phyloP scores from a whole-genome alignment of 2,888 invertebrate species.

The Sphaerophoria rueppellii region DNA sequence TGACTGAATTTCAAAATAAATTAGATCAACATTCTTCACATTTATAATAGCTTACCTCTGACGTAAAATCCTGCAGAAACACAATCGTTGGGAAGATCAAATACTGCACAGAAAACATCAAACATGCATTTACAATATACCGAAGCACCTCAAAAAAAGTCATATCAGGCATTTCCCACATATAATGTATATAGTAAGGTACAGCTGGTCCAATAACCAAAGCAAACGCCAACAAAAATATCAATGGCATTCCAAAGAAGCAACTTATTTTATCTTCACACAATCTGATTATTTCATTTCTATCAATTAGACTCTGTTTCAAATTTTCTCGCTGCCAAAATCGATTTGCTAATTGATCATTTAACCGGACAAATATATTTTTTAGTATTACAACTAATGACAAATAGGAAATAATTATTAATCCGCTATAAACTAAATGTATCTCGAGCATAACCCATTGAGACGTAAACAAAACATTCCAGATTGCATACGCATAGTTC shows the following conservation, averaged over 20 bases:
- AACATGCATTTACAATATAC: background rate
- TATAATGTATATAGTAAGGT: background rate
- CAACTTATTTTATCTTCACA: slow-evolving; percentile 27
- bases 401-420: background rate
- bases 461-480: background rate
- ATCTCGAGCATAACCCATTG: background rate
- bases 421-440: background rate
- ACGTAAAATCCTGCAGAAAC: background rate
- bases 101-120: background rate
- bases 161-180: background rate
- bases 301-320: background rate
- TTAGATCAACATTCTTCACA: too few species aligned
- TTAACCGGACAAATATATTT: background rate
- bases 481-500: background rate
- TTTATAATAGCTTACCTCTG: slow-evolving; percentile 6
- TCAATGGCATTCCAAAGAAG: background rate
- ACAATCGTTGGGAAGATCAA: background rate
- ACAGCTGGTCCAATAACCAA: background rate
- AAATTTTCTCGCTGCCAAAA: background rate
- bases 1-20: too few species aligned
- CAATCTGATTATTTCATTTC: slow-evolving; percentile 3
- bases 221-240: background rate
- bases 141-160: background rate
- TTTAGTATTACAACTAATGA: background rate
- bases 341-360: background rate